Evolutionary conservation across 2,113 vertebrate genomes (phyloP).

Genomic region (Proterorhinus semilunaris): DNA sequence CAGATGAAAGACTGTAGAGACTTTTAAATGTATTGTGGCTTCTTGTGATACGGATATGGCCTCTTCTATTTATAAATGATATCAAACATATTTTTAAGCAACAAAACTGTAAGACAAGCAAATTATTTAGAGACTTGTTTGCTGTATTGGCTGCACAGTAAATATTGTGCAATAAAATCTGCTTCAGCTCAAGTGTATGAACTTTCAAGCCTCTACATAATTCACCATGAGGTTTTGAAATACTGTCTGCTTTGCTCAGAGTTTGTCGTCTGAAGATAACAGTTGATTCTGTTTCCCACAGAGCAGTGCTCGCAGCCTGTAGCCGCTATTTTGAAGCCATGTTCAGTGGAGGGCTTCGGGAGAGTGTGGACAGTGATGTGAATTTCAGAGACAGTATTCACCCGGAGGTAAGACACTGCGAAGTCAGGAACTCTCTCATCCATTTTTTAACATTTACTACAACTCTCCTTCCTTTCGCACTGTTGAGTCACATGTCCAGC

Average conservation of each 20-base stretch:
- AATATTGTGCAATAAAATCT: not conserved
- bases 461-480: not conserved
- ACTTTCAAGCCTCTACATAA: not conserved
- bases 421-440: not conserved
- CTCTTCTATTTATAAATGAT: too few relatives aligned
- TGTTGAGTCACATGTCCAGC: not conserved
- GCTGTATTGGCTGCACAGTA: not conserved
- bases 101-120: not conserved
- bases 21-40: too few relatives aligned
- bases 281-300: slow-evolving; percentile 24
- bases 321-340: slow-evolving; percentile 96
- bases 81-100: not conserved
- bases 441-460: not conserved
- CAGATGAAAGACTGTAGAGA: too few relatives aligned
- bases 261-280: not conserved
- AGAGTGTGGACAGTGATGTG: slow-evolving; percentile 87
- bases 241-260: not conserved
- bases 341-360: slow-evolving; percentile 92
- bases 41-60: too few relatives aligned
- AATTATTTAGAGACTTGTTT: not conserved
- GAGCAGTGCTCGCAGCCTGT: slow-evolving; percentile 90
- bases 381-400: slow-evolving; percentile 93
- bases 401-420: slow-evolving; percentile 73
- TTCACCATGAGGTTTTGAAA: not conserved
- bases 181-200: not conserved